Base-by-base conservation (phyloP, 2,113 vertebrate genomes). In the Prochilodus magdalenae region DNA sequence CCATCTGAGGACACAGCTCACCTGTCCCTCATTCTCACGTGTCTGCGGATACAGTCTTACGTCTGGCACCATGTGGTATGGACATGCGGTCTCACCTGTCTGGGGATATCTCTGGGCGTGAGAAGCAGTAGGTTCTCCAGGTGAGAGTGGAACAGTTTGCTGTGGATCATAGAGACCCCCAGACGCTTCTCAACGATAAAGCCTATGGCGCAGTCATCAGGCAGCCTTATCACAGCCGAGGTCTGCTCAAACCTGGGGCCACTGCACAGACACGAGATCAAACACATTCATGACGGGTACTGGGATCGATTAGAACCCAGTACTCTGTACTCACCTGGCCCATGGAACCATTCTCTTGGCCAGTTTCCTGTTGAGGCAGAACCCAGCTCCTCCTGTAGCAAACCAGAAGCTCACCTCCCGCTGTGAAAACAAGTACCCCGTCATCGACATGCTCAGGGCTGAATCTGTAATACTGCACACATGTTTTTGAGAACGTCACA, bases 351-450 rank as follows among this genome's bases (percentile, higher is more conserved):
- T 98, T 92, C 95, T 97, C 78, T 92, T 89, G 0, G 95, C 96
- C 92, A 98, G 91, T 36, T 72, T 88, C 29, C 84, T 94, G 88
- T 94, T 99, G 88, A 98, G 93, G 88, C 97, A 99, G 91, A 99
- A 99, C 1, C 97, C 97, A 0, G 97, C 97, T 3, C 97, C 97
- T 81, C 97, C 97, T 0, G 97, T 99, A 26, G 96, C 97, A 4
- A 99, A 99, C 97, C 97, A 99, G 93, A 99, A 99, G 59, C 0
- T 90, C 33, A 98, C 96, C 0, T 95, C 92, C 77, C 92, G 96
- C 97, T 99, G 87, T 27, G 82, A 47, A 83, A 55, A 82, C n/a
- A 89, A 69, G 62, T n/a, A n/a, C n/a, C n/a, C n/a, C n/a, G n/a
- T n/a, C n/a, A n/a, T n/a, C n/a, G n/a, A n/a, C n/a, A n/a, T n/a